Percentiles rank a stretch among this genome's conserved stretches.
phyloP scores from a whole-genome alignment of 1,140 invertebrate genomes.

The Orius insidiosus region DNA sequence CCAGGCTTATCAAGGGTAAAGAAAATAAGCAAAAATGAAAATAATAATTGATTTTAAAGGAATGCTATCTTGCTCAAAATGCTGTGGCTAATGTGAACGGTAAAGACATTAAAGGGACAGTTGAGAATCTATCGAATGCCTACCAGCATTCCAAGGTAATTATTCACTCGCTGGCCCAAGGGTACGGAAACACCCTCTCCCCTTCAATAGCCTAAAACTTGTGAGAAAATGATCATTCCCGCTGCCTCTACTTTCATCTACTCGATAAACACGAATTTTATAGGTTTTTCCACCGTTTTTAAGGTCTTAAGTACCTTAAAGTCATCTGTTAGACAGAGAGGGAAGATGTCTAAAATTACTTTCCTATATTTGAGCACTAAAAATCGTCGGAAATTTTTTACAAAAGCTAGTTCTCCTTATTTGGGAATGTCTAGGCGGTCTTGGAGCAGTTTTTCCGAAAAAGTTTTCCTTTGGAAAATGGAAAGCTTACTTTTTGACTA shows the following conservation, averaged over 20 bases:
- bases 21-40: neutral
- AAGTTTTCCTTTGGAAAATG: too few species aligned
- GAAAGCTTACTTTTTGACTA: too few species aligned
- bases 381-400: too few species aligned
- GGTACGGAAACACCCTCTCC: neutral
- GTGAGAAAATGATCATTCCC: neutral
- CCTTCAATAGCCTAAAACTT: neutral
- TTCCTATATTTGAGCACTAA: too few species aligned
- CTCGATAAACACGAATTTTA: neutral
- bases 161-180: too few species aligned
- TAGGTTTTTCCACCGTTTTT: neutral
- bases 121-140: conserved; percentile 11
- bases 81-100: conserved; percentile 8
- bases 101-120: conserved; percentile 8
- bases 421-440: too few species aligned
- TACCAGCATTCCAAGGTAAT: conserved; percentile 15
- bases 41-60: neutral
- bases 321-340: too few species aligned
- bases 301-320: neutral
- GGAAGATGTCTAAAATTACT: too few species aligned
- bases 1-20: neutral
- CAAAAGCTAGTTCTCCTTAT: too few species aligned
- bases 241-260: neutral
- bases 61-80: conserved; percentile 11
- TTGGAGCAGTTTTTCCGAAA: too few species aligned